Conservation (phyloP, 2,888 invertebrate species). For the Ptychoptera albimana region DNA sequence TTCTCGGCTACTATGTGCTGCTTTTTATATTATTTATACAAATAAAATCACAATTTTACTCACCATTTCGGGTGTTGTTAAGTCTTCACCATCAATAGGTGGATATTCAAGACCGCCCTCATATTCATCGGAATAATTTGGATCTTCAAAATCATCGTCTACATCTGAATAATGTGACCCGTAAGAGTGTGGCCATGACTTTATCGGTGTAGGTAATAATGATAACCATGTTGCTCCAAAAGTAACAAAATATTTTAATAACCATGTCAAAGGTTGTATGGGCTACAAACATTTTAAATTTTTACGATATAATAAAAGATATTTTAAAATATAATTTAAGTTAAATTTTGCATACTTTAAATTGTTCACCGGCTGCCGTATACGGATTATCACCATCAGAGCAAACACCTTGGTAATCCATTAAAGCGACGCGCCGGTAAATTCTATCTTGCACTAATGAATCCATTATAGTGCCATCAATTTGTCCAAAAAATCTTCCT, state of each 20-base stretch:
- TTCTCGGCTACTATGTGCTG: not conserved
- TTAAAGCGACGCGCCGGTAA: conserved; percentile 72
- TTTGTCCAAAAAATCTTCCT: conserved; percentile 85
- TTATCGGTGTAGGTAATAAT: conserved; percentile 21
- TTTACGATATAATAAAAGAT: not conserved
- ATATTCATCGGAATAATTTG: conserved; percentile 27
- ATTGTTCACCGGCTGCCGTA: conserved; percentile 24
- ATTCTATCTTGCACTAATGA: conserved; percentile 80
- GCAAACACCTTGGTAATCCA: conserved; percentile 81
- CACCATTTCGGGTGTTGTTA: conserved; percentile 28
- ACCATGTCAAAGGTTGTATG: conserved; percentile 20
- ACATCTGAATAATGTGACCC: conserved; percentile 15
- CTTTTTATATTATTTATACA: not conserved
- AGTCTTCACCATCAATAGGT: conserved; percentile 20
- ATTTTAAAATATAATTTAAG: no score
- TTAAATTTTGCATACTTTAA: not conserved
- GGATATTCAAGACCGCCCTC: conserved; percentile 25
- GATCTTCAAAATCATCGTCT: conserved; percentile 20
- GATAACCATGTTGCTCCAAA: conserved; percentile 25
- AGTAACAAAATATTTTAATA: conserved; percentile 24
- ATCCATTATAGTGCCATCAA: conserved; percentile 89
- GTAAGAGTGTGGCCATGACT: conserved; percentile 27
- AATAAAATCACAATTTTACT: conserved; percentile 3
- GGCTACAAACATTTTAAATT: conserved; percentile 13
- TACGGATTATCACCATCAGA: conserved; percentile 45